Conservation (phyloP, 2,797 vertebrate species). For the Atherinosoma microstoma region DNA sequence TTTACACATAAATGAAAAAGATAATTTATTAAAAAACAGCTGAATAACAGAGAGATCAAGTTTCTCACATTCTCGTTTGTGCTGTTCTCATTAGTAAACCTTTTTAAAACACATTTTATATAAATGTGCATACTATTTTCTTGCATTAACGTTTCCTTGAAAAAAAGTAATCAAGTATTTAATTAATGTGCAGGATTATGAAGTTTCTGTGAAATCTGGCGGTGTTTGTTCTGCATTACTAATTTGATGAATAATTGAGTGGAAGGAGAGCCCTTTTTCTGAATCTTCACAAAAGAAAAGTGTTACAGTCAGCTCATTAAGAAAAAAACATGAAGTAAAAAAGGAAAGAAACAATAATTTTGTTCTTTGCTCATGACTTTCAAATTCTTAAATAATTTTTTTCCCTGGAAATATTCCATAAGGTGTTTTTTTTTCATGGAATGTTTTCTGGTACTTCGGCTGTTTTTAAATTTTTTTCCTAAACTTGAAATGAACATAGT, state of each 20-base stretch:
- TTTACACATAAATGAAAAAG: background rate
- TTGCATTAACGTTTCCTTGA: conserved; percentile 4
- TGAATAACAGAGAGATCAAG: background rate
- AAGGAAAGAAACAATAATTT: conserved; percentile 10
- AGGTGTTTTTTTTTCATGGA: conserved; percentile 32
- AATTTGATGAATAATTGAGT: conserved; percentile 21
- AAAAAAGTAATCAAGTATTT: conserved; percentile 7
- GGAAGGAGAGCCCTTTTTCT: conserved; percentile 13
- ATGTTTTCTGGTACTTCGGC: conserved; percentile 4
- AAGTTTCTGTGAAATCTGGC: background rate
- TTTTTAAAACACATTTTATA: conserved; percentile 3
- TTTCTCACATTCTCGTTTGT: background rate
- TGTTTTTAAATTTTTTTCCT: conserved; percentile 2
- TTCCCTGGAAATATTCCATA: conserved; percentile 18
- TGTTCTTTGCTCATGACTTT: conserved; percentile 7
- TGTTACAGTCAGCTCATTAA: conserved; percentile 7
- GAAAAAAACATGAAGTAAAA: background rate
- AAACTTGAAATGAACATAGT: background rate
- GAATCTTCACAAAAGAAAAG: conserved; percentile 10
- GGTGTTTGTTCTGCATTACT: conserved; percentile 22
- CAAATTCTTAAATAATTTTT: conserved; percentile 10
- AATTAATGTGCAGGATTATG: conserved; percentile 18
- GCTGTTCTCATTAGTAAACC: conserved; percentile 9
- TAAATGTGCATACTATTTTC: conserved; percentile 2
- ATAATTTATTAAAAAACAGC: background rate